These are phyloP conservation scores for Leuciscus waleckii DNA, from an alignment of 2,797 vertebrate species.

Conservation along the genomic window DNA sequence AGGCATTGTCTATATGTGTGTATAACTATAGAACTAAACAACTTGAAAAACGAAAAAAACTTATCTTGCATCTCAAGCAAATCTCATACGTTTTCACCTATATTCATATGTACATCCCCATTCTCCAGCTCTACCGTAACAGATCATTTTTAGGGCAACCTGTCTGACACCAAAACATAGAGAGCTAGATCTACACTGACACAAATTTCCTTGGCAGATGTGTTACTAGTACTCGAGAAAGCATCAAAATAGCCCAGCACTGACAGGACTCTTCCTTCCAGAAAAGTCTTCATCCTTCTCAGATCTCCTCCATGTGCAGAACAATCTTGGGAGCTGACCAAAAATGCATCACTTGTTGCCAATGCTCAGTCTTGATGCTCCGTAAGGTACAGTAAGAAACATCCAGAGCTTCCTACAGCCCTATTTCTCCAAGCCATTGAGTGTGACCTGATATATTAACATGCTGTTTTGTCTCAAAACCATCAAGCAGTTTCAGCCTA, in stretches of 20 bases:
- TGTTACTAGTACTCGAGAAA: slow-evolving; percentile 7
- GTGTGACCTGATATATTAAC: not conserved
- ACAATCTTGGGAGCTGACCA: not conserved
- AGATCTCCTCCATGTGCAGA: not conserved
- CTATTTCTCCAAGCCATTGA: not conserved
- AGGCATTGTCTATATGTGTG: not conserved
- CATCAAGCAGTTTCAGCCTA: not conserved
- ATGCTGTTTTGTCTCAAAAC: not conserved
- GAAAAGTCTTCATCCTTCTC: not conserved
- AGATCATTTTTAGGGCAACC: not conserved
- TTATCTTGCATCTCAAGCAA: not conserved
- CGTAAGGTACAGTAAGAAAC: not conserved
- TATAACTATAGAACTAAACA: not conserved
- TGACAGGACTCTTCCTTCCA: not conserved
- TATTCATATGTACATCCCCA: not conserved
- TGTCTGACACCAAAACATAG: not conserved
- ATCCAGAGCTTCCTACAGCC: not conserved
- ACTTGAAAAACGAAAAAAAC: not conserved
- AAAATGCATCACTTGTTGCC: not conserved
- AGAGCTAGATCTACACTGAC: not conserved
- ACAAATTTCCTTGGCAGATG: slow-evolving; percentile 8
- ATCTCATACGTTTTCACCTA: not conserved
- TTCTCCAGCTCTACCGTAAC: not conserved
- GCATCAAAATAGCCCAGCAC: not conserved
- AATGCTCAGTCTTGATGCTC: not conserved